Evolutionary conservation across 2,113 vertebrate species (phyloP), one percentile per base, ranked within the genome.

Genomic region (Galeopterus variegatus): DNA sequence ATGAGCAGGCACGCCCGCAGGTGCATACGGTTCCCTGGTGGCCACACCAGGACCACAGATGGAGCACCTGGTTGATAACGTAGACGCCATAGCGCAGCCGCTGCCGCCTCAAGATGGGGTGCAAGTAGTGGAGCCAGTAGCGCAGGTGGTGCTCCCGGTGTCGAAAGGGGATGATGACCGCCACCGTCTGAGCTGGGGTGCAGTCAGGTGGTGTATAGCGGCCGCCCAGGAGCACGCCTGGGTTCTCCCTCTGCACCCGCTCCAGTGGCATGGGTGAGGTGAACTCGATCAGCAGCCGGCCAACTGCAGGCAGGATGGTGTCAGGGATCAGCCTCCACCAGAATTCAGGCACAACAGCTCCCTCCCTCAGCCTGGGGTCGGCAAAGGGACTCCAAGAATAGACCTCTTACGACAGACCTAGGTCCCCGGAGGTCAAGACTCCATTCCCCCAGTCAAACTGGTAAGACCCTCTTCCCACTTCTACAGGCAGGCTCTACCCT

Each of bases 121-220:
- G 99, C 96, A 99, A 98, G 95, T 99, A 99, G 98, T 99, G 99
- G 93, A 99, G 99, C 99, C 99, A 99, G 99, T 99, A 99, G 97
- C 99, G 99, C 11, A 99, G 99, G 95, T 99, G 99, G 97, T 99
- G 99, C 87, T 99, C 99, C 0, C 99, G 99, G 98, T 99, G 99
- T 52, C 99, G 99, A 97, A 99, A 99, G 10, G 99, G 99, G 97
- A 99, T 99, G 98, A 99, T 99, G 96, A 99, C 99, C 83, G 99
- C 99, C 98, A 99, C 99, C 85, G 99, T 99, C 99, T 99, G 99
- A 93, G 99, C 99, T 9, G 99, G 86, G 98, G 97, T 76, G 96
- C 99, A 99, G 98, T 99, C 99, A 0, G 98, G 98, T 0, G 99
- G 99, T 0, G 98, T 98, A 97, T 99, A 99, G 96, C 99, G 99